A percentile compares a stretch with the other conserved stretches of the same genome.
phyloP scores from a whole-genome alignment of 2,888 invertebrate genomes.

The Ichneumoninae sp. region DNA sequence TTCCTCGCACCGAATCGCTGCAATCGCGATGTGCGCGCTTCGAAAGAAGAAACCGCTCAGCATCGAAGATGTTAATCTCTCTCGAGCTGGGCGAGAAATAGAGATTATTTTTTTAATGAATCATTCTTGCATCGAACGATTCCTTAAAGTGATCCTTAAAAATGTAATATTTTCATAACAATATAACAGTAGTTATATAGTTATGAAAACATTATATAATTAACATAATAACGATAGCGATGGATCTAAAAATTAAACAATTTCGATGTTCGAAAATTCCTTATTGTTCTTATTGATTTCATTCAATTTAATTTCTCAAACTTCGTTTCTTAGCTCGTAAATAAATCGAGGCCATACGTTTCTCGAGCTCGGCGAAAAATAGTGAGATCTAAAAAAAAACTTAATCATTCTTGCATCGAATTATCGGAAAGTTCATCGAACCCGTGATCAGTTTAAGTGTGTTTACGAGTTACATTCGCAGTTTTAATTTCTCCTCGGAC shows the following conservation, averaged over 20 bases:
- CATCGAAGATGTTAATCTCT: neutral
- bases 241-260: too few species aligned
- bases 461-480: conserved; percentile 23
- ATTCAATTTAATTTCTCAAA: too few species aligned
- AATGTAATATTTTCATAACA: too few species aligned
- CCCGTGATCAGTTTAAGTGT: neutral
- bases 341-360: neutral
- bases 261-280: too few species aligned
- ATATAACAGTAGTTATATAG: too few species aligned
- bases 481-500: conserved; percentile 30
- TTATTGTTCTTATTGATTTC: too few species aligned
- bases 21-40: neutral
- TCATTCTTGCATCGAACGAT: too few species aligned
- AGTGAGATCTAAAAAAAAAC: neutral
- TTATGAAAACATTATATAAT: too few species aligned
- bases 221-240: too few species aligned
- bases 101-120: too few species aligned
- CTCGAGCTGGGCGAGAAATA: too few species aligned
- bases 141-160: neutral
- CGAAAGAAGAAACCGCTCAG: neutral
- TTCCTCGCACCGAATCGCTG: neutral
- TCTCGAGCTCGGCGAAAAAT: neutral
- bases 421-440: conserved; percentile 17
- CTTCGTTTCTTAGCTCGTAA: neutral
- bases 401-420: conserved; percentile 13